phyloP scores from a whole-genome alignment of 2,888 invertebrate species.

The Petrophora chlorosata region DNA sequence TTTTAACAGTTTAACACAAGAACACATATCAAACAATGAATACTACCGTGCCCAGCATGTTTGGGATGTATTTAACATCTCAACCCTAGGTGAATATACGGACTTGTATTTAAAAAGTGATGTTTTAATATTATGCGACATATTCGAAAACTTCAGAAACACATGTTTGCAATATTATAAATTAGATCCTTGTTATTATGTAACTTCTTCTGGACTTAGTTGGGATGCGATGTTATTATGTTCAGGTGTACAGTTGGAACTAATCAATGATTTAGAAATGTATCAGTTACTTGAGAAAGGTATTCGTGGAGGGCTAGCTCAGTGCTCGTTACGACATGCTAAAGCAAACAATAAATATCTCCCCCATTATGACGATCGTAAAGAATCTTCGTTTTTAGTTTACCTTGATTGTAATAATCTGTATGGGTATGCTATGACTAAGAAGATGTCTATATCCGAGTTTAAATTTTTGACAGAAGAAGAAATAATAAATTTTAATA shows the following conservation, averaged over 20 bases:
- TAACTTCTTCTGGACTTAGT: constrained; percentile 7
- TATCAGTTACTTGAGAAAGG: constrained; percentile 10
- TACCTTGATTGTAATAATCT: constrained; percentile 48
- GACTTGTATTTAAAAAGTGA: constrained; percentile 17
- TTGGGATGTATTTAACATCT: constrained; percentile 7
- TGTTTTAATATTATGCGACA: constrained; percentile 6
- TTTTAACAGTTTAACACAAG: constrained; percentile 6
- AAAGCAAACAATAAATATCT: constrained; percentile 4
- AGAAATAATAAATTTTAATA: constrained; percentile 20
- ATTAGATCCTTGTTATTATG: constrained; percentile 9
- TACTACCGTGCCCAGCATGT: not conserved
- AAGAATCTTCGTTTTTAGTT: constrained; percentile 34
- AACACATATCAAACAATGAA: constrained; percentile 5
- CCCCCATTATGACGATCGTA: constrained; percentile 15
- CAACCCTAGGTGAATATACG: constrained; percentile 9
- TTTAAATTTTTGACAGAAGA: constrained; percentile 15
- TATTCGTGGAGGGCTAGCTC: constrained; percentile 13
- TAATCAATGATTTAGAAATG: constrained; percentile 8
- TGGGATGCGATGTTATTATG: constrained; percentile 17
- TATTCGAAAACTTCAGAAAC: constrained; percentile 12
- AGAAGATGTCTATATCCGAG: constrained; percentile 24
- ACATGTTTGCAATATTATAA: constrained; percentile 2
- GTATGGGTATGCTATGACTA: constrained; percentile 40
- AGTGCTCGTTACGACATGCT: constrained; percentile 9
- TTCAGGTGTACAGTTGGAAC: constrained; percentile 2